Percentiles rank a stretch among this genome's conserved stretches.
These are phyloP conservation scores for Orchestia grillus DNA, from an alignment of 1,140 invertebrate genomes.

Conservation along the genomic window DNA sequence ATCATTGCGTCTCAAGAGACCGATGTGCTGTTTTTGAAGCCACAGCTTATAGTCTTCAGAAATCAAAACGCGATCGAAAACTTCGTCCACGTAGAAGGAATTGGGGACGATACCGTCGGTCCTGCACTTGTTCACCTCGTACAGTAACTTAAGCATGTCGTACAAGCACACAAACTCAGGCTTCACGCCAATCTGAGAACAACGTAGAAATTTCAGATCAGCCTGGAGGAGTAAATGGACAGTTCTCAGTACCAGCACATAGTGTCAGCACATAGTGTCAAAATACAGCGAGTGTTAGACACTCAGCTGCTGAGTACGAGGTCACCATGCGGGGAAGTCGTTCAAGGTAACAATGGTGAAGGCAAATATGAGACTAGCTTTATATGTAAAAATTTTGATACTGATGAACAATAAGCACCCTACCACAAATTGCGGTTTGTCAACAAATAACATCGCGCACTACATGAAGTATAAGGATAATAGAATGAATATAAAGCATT, in stretches of 20 bases:
- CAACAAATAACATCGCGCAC: no score
- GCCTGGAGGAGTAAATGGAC: background rate
- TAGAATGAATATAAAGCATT: no score
- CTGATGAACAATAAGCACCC: background rate
- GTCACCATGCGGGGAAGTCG: no score
- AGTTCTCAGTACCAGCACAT: background rate
- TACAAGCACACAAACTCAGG: background rate
- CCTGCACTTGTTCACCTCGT: conserved; percentile 10
- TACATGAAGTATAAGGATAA: no score
- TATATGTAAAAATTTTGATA: background rate
- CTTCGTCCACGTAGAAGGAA: conserved; percentile 32
- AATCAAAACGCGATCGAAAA: conserved; percentile 1
- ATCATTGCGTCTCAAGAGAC: background rate
- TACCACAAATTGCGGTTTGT: background rate
- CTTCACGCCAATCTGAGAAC: background rate
- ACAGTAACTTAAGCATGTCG: background rate
- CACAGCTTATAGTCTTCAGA: conserved; percentile 28
- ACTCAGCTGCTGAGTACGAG: background rate
- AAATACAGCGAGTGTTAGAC: background rate
- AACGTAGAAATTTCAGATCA: background rate
- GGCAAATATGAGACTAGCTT: no score
- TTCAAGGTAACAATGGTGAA: no score
- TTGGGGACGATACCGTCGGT: background rate
- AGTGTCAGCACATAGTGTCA: no score
- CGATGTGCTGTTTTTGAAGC: background rate